Base-by-base conservation (phyloP, 2,888 invertebrate genomes). In the Dasysyrphus tricinctus region DNA sequence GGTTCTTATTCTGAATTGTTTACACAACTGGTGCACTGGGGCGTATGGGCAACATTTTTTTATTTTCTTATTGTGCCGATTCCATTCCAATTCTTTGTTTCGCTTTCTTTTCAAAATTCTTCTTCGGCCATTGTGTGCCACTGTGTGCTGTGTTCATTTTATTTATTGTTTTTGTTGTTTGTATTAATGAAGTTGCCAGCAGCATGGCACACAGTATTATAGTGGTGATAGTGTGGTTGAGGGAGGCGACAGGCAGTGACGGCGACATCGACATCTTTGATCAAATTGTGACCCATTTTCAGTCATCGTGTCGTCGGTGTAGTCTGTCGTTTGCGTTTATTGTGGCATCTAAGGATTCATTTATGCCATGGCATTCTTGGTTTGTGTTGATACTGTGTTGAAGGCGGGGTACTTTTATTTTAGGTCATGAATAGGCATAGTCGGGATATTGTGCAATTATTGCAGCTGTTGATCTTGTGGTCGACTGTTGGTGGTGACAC, bases 141-240 rank as follows among this genome's bases (percentile, higher is more conserved):
- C 72, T 37, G 67, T 59, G 72, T 80, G 51, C 6, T 54, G 51
- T 54, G 54, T 73, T 54, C 77, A 73, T 81, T 85, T 85, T 81
- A 77, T 85, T 85, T 85, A 85, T 85, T 85, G 73, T 80, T 80
- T 85, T 63, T 42, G 65, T 72, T 80, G 77, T 85, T 57, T 80
- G 74, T 74, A 77, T 78, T 85, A 81, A 81, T 85, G 77, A 81
- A 81, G 74, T 74, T 74, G 77, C 74, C 51, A 47, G 39, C 39
- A 69, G 63, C 32, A 75, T 37, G 34, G 24, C 37, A 54, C 51
- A 51, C 6, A 29, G 32, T 16, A 7, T 7, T 6, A 24, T 51
- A 24, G 12, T 34, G 32, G 32, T 14, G 34, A 49, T 19, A 59
- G 12, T 16, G 24, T 12, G n/a, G 51, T 39, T 8, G 19, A 4